Evolutionary conservation across 2,888 invertebrate species (phyloP).

Genomic region (Ptychoptera albimana): DNA sequence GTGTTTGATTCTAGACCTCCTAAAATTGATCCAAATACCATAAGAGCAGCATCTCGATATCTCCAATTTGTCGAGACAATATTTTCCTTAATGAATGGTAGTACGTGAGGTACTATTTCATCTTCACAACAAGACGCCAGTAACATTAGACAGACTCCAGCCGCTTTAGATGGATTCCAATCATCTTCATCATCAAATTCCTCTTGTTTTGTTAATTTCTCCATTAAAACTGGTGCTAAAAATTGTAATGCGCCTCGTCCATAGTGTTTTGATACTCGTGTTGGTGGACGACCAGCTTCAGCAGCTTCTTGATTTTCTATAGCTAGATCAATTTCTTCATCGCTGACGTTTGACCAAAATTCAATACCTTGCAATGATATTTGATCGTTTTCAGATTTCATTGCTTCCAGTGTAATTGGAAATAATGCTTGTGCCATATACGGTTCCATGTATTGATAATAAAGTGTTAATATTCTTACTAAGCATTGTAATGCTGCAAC

Average conservation of each 20-base stretch:
- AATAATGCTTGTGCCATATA: constrained; percentile 98
- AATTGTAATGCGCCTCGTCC: constrained; percentile 96
- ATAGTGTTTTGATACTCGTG: constrained; percentile 85
- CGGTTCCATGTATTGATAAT: constrained; percentile 97
- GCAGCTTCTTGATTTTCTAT: constrained; percentile 89
- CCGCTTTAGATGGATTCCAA: constrained; percentile 99
- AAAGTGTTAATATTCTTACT: constrained; percentile 93
- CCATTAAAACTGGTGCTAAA: constrained; percentile 85
- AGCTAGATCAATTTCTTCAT: constrained; percentile 93
- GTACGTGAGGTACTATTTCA: constrained; percentile 84
- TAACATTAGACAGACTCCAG: constrained; percentile 96
- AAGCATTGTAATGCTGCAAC: constrained; percentile 97
- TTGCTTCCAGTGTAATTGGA: constrained; percentile 95
- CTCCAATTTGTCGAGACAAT: constrained; percentile 90
- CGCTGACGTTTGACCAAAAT: constrained; percentile 99
- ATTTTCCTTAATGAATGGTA: constrained; percentile 92
- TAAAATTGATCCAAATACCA: constrained; percentile 92
- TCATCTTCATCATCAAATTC: constrained; percentile 97
- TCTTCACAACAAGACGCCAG: constrained; percentile 95
- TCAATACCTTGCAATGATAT: constrained; percentile 97
- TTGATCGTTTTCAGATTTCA: constrained; percentile 93
- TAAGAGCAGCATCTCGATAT: constrained; percentile 88
- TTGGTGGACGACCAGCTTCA: constrained; percentile 87
- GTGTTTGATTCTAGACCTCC: constrained; percentile 81
- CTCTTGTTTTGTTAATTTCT: constrained; percentile 89